Conservation (phyloP, 2,888 invertebrate genomes). For the Chymomyza amoena region DNA sequence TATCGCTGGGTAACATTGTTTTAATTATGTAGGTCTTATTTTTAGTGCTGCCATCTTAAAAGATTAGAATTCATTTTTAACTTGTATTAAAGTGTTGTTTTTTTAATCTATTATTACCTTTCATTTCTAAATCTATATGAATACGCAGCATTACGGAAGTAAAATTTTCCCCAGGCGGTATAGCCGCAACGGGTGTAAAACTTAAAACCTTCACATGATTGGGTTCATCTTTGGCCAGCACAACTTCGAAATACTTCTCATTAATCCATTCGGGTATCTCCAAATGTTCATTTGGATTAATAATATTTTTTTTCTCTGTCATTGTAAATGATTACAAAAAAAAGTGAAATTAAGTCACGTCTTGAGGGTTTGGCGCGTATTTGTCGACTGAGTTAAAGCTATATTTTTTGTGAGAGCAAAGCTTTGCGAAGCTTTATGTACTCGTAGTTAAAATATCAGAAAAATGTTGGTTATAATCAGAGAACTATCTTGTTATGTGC, state of each 20-base stretch:
- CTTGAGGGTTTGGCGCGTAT: no score
- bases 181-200: slow-evolving; percentile 66
- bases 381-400: no score
- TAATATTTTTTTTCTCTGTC: slow-evolving; percentile 23
- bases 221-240: slow-evolving; percentile 60
- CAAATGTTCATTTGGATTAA: slow-evolving; percentile 63
- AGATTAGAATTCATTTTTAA: background rate
- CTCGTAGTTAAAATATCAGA: no score
- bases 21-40: slow-evolving; percentile 67
- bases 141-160: slow-evolving; percentile 71
- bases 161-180: no score
- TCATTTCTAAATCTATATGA: slow-evolving; percentile 62
- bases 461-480: no score
- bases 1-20: slow-evolving; percentile 58
- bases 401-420: no score
- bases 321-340: background rate
- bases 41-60: slow-evolving; percentile 56
- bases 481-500: no score
- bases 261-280: slow-evolving; percentile 67
- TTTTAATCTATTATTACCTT: slow-evolving; percentile 41
- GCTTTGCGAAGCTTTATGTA: no score
- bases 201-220: slow-evolving; percentile 49
- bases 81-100: no score
- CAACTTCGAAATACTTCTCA: slow-evolving; percentile 56
- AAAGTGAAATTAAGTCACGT: no score